Evolutionary conservation across 1,140 invertebrate species (phyloP).

Genomic region (Plectrocnemia conspersa): DNA sequence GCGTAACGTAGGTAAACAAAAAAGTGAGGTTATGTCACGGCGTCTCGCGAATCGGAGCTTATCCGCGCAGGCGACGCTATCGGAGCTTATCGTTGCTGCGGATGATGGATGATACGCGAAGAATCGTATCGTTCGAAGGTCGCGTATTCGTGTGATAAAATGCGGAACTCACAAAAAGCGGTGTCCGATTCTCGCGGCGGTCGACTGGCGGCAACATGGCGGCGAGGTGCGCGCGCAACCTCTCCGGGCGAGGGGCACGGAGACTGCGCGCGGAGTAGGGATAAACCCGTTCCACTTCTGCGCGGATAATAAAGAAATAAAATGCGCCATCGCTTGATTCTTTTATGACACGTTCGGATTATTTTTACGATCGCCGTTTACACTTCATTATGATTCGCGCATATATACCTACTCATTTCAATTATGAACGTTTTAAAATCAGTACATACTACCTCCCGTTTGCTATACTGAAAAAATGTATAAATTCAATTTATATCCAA

Average conservation of each 20-base stretch:
- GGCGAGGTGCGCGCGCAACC: conserved; percentile 13
- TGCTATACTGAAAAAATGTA: no score
- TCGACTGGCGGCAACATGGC: conserved; percentile 10
- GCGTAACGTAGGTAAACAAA: background rate
- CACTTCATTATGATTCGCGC: no score
- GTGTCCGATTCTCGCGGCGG: conserved; percentile 22
- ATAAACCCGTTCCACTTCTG: background rate
- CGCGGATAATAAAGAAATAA: conserved; percentile 35
- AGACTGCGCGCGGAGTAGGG: background rate
- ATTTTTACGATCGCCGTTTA: no score
- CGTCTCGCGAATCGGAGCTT: background rate
- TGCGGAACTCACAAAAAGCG: conserved; percentile 8
- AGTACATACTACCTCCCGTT: no score
- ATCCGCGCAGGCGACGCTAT: background rate
- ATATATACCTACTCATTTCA: no score
- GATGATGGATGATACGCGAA: background rate
- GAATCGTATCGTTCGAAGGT: background rate
- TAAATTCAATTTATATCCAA: no score
- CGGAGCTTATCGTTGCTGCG: background rate
- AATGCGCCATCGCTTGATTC: conserved; percentile 20
- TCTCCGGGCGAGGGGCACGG: conserved; percentile 6
- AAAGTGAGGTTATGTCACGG: background rate
- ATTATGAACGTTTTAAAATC: no score
- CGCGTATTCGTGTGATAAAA: background rate
- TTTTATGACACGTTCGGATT: conserved; percentile 4